Evolutionary conservation across 2,797 vertebrate species (phyloP).

Genomic region (Limosa lapponica): DNA sequence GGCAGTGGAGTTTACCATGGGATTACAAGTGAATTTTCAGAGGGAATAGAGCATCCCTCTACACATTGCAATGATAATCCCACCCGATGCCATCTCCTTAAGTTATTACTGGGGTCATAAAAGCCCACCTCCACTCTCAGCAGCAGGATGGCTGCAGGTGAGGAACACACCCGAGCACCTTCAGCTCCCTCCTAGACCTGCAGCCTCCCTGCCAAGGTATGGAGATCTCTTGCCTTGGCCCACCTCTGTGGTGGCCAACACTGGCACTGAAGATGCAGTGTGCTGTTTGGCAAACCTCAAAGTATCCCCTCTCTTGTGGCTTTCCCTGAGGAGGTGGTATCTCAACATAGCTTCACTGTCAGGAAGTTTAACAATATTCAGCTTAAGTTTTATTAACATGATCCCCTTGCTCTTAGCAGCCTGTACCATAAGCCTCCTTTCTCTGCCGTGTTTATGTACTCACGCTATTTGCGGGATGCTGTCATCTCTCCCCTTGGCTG

Average conservation of each 20-base stretch:
- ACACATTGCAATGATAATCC: too few relatives aligned
- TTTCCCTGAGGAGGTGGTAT: neutral
- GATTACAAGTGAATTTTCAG: neutral
- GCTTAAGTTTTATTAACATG: neutral
- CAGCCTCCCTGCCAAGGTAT: neutral
- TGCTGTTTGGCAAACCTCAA: neutral
- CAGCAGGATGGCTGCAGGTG: neutral
- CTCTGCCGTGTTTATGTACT: neutral
- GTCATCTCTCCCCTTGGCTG: constrained; percentile 17
- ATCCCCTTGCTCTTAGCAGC: neutral
- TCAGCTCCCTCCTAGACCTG: neutral
- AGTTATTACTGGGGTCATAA: too few relatives aligned
- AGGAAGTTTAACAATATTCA: neutral
- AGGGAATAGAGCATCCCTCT: neutral
- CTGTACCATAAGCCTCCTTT: neutral
- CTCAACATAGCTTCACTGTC: neutral
- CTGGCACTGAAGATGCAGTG: accelerated
- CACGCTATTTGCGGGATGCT: constrained; percentile 35
- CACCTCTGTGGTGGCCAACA: neutral
- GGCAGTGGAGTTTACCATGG: neutral
- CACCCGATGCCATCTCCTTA: neutral
- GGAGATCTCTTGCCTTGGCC: neutral
- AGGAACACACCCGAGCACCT: accelerated
- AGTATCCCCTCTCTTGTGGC: accelerated
- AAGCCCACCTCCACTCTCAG: accelerated